Evolutionary conservation across 53 echinoderm and acorn worm genomes (phyloP).

Genomic region (Arbacia lixula): DNA sequence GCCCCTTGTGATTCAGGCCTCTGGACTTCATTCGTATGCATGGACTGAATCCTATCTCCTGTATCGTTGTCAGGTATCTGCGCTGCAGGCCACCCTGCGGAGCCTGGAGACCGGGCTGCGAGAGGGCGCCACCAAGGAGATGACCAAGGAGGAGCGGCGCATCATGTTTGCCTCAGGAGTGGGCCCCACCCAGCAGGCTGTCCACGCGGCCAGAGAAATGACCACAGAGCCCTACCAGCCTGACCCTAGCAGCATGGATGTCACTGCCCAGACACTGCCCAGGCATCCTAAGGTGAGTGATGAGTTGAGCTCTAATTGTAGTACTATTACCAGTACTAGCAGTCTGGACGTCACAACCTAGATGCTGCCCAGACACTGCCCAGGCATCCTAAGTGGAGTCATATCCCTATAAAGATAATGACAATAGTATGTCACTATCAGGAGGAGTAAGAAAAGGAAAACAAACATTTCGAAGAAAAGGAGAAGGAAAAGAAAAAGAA

Average conservation of each 20-base stretch:
- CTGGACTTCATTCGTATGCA: no score
- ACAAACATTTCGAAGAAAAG: no score
- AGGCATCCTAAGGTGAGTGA: constrained; percentile 94
- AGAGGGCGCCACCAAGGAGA: constrained; percentile 59
- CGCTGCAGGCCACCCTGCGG: constrained; percentile 92
- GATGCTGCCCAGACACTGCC: constrained; percentile 75
- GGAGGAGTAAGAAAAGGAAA: no score
- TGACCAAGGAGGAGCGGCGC: constrained; percentile 80
- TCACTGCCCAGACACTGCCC: constrained; percentile 74
- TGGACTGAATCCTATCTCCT: not conserved
- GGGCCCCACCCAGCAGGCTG: constrained; percentile 86
- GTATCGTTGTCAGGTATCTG: constrained; percentile 73
- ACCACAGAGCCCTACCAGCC: constrained; percentile 44
- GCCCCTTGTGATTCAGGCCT: no score
- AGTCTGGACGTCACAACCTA: constrained; percentile 89
- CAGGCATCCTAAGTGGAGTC: constrained; percentile 90
- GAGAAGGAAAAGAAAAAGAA: no score
- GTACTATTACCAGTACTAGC: no score
- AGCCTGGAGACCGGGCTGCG: constrained; percentile 76
- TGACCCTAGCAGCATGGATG: constrained; percentile 77
- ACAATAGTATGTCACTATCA: no score
- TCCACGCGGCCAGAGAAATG: constrained; percentile 75
- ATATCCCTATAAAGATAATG: no score
- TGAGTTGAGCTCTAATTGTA: no score
- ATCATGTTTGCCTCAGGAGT: constrained; percentile 86